Base-by-base conservation (phyloP, 2,888 invertebrate species). In the Camptogramma bilineatum region DNA sequence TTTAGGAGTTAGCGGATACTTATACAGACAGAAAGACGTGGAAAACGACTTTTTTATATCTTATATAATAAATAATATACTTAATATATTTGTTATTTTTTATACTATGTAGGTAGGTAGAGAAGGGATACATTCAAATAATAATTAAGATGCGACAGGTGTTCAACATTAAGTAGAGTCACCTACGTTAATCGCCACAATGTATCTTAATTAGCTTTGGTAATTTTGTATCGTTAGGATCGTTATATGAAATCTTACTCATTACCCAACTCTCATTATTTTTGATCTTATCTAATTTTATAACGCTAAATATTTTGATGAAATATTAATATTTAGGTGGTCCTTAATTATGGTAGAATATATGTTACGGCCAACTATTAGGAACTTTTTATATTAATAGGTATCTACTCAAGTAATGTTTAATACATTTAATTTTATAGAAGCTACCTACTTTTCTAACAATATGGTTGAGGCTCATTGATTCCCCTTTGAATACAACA, bases 381-480 rank as follows among this genome's bases (percentile, higher is more conserved):
- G n/a, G n/a, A n/a, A n/a, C n/a, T n/a, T n/a, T n/a, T n/a, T n/a
- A n/a, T n/a, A n/a, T n/a, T n/a, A 28, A 28, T 8, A 28, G 8
- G 24, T 24, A 24, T 24, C 7, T 39, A 3, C n/a, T n/a, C n/a
- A 42, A 17, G 16, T 44, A 16, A 16, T 44, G 16, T 17, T 16
- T 8, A 42, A 2, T 44, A 17, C 17, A 18, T 34, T 24, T 17
- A 7, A n/a, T n/a, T n/a, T n/a, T n/a, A n/a, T n/a, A n/a, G n/a
- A 21, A 16, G 10, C 16, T 21, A 17, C 17, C 21, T 18, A n/a
- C n/a, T 44, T 28, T 28, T 46, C 59, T 53, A 65, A 64, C 69
- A 71, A 71, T 63, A 48, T 19, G 53, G 69, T 51, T 62, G 28
- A 34, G 67, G 62, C 66, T 67, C 71, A 66, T 71, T 69, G 62